Percentiles rank a stretch among this genome's conserved stretches.
These are phyloP conservation scores for Nymphalis c-album DNA, from an alignment of 2,888 invertebrate genomes.

Conservation along the genomic window DNA sequence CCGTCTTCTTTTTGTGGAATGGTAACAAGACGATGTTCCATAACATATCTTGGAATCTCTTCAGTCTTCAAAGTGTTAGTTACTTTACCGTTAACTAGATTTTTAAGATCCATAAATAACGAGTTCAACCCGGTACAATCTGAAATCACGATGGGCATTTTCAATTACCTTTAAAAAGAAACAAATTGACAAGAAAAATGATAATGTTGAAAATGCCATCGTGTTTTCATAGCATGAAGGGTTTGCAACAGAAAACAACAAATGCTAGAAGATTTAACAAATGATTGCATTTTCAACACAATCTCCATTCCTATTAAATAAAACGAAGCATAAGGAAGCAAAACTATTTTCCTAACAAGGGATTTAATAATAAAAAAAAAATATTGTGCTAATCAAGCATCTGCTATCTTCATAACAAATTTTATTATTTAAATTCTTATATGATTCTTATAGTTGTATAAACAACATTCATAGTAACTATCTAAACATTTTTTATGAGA, in stretches of 20 bases:
- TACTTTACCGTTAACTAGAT: conserved; percentile 76
- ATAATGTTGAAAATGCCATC: conserved; percentile 81
- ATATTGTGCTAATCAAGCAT: neutral
- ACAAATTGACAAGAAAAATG: conserved; percentile 38
- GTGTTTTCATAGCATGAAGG: conserved; percentile 74
- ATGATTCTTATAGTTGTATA: too few species aligned
- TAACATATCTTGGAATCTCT: conserved; percentile 58
- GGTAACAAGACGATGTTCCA: conserved; percentile 72
- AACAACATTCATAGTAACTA: too few species aligned
- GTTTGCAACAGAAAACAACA: conserved; percentile 70
- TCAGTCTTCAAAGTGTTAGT: conserved; percentile 62
- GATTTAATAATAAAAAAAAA: neutral
- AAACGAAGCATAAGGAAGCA: conserved; percentile 50
- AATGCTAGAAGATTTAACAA: conserved; percentile 64
- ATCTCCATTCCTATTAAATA: conserved; percentile 53
- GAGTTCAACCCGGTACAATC: conserved; percentile 76
- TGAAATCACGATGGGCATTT: conserved; percentile 82
- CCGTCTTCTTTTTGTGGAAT: conserved; percentile 81
- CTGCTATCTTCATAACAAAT: too few species aligned
- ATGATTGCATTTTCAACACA: conserved; percentile 81
- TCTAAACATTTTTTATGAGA: too few species aligned
- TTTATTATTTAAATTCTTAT: too few species aligned
- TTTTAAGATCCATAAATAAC: conserved; percentile 78
- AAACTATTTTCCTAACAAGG: conserved; percentile 28
- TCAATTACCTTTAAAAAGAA: conserved; percentile 58